A percentile compares a stretch with the other conserved stretches of the same genome.
phyloP scores from a whole-genome alignment of 2,113 vertebrate species.

The Rattus norvegicus region GRCr8 NC_086037.1:48742001-48742500 shows the following conservation, averaged over 20 bases:
- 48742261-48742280: background rate
- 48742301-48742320: background rate
- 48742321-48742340: background rate
- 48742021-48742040: background rate
- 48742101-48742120: background rate
- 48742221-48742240: background rate
- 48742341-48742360: background rate
- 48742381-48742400: background rate
- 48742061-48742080: background rate
- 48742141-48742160: background rate
- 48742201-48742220: background rate
- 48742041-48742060: background rate
- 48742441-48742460: no score
- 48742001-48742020: background rate
- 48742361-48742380: background rate
- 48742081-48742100: background rate
- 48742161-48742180: background rate
- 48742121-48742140: background rate
- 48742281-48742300: background rate
- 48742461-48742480: no score
- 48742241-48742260: background rate
- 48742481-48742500: no score
- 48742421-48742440: no score
- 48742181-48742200: background rate
- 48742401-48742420: background rate